Percentiles rank a stretch among this genome's conserved stretches.
These are phyloP conservation scores for Denticeps clupeoides DNA, from an alignment of 2,797 vertebrate species.

Conservation along the genomic window DNA sequence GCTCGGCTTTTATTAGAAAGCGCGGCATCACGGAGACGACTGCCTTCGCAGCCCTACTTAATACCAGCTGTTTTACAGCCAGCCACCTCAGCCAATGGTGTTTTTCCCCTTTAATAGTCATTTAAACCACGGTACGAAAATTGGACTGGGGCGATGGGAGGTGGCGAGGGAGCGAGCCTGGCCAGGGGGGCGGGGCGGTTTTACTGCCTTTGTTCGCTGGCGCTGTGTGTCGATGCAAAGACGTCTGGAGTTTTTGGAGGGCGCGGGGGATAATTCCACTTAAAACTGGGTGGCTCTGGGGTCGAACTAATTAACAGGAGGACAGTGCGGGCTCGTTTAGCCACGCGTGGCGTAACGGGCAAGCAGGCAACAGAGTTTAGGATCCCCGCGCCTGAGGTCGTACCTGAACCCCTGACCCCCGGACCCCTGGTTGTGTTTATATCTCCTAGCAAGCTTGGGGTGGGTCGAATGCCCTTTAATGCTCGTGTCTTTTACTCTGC, in stretches of 20 bases:
- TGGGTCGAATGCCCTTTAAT: no score
- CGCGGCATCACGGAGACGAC: neutral
- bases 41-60: conserved; percentile 4
- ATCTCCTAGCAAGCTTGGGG: no score
- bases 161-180: no score
- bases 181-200: no score
- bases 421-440: neutral
- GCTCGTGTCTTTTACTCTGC: no score
- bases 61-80: conserved; percentile 5
- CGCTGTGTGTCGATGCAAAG: no score
- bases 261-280: neutral
- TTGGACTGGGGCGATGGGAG: no score
- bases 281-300: neutral
- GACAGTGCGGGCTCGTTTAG: conserved; percentile 31
- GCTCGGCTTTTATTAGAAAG: conserved; percentile 3
- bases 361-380: conserved; percentile 44
- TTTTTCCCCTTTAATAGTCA: conserved; percentile 1
- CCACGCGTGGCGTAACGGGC: conserved; percentile 33
- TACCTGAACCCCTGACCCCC: conserved; percentile 48
- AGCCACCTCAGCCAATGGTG: neutral
- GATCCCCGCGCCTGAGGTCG: conserved; percentile 35
- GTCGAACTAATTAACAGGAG: neutral
- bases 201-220: no score
- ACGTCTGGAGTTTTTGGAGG: no score
- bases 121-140: neutral